Evolutionary conservation across 2,888 invertebrate species (phyloP).

Genomic region (Ornithoptera alexandrae): DNA sequence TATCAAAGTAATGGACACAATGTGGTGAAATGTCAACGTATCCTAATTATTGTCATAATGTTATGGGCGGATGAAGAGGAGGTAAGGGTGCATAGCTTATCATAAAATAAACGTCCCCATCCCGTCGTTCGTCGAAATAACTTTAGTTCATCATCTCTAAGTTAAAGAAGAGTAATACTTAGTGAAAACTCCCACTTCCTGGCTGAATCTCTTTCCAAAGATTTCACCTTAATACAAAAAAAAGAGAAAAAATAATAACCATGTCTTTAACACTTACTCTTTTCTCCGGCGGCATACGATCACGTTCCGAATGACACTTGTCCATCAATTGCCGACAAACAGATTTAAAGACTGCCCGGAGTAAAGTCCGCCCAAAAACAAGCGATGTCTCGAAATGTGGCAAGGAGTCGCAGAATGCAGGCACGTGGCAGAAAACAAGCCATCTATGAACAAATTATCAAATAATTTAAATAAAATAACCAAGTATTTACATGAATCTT

Average conservation of each 20-base stretch:
- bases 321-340: slow-evolving; percentile 93
- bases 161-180: too few relatives aligned
- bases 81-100: too few relatives aligned
- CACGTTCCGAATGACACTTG: slow-evolving; percentile 93
- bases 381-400: slow-evolving; percentile 94
- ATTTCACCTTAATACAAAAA: too few relatives aligned
- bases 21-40: too few relatives aligned
- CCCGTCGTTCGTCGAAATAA: too few relatives aligned
- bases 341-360: slow-evolving; percentile 90
- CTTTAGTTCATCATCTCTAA: too few relatives aligned
- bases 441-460: slow-evolving; percentile 78
- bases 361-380: slow-evolving; percentile 93
- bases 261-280: slow-evolving; percentile 59
- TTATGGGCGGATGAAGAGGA: too few relatives aligned
- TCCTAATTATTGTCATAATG: not conserved
- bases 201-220: too few relatives aligned
- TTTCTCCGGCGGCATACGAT: slow-evolving; percentile 93
- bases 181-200: too few relatives aligned
- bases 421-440: slow-evolving; percentile 97
- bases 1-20: too few relatives aligned
- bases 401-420: slow-evolving; percentile 95
- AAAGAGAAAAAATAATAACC: too few relatives aligned
- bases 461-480: not conserved
- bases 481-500: not conserved
- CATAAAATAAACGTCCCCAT: not conserved